Evolutionary conservation across 2,888 invertebrate species (phyloP).

Genomic region (Stenotaenia linearis): DNA sequence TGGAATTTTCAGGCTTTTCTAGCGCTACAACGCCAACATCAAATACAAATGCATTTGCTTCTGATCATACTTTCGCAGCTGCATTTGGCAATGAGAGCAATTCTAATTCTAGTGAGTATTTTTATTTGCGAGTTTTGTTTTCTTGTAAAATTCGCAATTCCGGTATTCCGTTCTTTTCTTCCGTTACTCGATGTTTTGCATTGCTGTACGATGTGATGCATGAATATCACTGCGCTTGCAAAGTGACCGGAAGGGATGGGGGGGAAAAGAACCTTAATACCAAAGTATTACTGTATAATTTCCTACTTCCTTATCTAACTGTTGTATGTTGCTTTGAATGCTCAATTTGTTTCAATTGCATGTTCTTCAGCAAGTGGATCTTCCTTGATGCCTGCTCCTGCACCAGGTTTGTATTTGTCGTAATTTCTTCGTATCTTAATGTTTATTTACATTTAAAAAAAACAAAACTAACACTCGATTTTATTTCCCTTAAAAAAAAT

Average conservation of each 20-base stretch:
- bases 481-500: background rate
- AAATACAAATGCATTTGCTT: slow-evolving; percentile 51
- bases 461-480: background rate
- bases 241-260: too few relatives aligned
- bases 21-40: slow-evolving; percentile 28
- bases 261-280: background rate
- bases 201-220: background rate
- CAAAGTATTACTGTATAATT: background rate
- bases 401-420: slow-evolving; percentile 27
- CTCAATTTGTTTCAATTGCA: slow-evolving; percentile 27
- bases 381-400: slow-evolving; percentile 12
- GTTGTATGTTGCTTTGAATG: background rate
- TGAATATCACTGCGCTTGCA: background rate
- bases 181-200: background rate
- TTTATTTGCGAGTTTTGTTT: slow-evolving; percentile 39
- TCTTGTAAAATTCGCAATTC: background rate
- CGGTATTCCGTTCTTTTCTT: background rate
- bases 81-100: slow-evolving; percentile 65
- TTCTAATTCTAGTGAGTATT: slow-evolving; percentile 45
- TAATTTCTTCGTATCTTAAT: background rate
- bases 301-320: background rate
- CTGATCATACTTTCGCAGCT: slow-evolving; percentile 80
- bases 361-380: slow-evolving; percentile 26
- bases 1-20: slow-evolving; percentile 29
- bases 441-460: background rate